Base-by-base conservation (phyloP, 2,797 vertebrate species). In the Pseudochirops corinnae region DNA sequence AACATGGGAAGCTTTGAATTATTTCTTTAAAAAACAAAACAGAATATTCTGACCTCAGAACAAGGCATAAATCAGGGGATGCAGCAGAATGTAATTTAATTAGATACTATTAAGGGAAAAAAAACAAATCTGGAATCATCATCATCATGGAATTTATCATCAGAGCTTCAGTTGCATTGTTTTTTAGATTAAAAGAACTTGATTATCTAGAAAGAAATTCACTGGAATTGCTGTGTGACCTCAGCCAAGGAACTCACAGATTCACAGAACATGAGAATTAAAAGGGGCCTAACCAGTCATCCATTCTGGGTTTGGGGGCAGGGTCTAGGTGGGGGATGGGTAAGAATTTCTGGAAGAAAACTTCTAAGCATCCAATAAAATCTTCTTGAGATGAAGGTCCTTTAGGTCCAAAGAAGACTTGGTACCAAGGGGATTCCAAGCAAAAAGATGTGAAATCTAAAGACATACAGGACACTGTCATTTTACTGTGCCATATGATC, bases 21-120 rank as follows among this genome's bases (percentile, higher is more conserved):
- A 31, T 52, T 91, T 94, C 82, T 95, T 93, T 92, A 90, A 92
- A 96, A 96, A 91, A 28, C 56, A 95, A 74, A 92, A 28, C 10
- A 94, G 31, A 94, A 95, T 92, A 91, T 28, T 50, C 52, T 82
- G 29, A 87, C 31, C 60, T 82, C 14, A 55, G 82, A 93, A 94
- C 14, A 29, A 50, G 82, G 31, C n/a, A 5, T 46, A 39, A 57
- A 46, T 90, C 56, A 60, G 50, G 52, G 0, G 74, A 67, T 55
- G 2, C 21, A 93, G 21, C 7, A n/a, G 4, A 67, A 92, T 18
- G 5, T 21, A 26, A 33, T 91, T 91, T 55, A 60, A 91, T 90
- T 93, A 62, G 11, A 93, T 94, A 93, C 93, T 29, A 92, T 56
- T 60, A 56, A 33, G 93, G 94, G 33, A 55, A 93, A 96, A 96